Evolutionary conservation across 2,113 vertebrate species (phyloP).

Genomic region (Menura novaehollandiae): DNA sequence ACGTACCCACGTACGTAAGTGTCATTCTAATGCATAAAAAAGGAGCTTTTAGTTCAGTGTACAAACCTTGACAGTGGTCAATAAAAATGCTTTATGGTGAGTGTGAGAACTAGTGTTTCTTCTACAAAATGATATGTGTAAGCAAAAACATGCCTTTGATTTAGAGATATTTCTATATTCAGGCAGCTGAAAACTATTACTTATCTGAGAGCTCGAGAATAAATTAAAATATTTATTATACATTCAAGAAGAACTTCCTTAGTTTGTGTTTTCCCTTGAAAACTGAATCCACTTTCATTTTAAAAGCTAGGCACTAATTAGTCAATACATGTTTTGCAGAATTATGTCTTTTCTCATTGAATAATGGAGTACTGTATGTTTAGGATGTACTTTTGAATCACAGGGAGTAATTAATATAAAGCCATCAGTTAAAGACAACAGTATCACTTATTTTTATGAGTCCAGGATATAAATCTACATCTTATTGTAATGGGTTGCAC

Average conservation of each 20-base stretch:
- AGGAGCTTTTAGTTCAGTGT: neutral
- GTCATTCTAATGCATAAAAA: neutral
- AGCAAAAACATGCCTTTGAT: neutral
- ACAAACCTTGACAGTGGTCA: neutral
- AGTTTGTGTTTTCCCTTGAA: neutral
- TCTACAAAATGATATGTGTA: neutral
- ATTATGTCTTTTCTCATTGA: neutral
- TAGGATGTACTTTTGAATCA: neutral
- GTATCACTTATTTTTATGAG: neutral
- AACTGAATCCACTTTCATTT: neutral
- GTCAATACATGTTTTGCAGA: neutral
- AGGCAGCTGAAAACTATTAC: neutral
- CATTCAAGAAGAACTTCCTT: neutral
- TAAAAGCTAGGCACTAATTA: neutral
- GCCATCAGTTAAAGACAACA: neutral
- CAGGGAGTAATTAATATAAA: neutral
- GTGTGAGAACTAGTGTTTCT: neutral
- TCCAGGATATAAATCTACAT: neutral
- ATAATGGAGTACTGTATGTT: neutral
- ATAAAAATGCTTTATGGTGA: neutral
- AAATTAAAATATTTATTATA: neutral
- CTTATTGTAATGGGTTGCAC: neutral
- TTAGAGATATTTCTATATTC: neutral
- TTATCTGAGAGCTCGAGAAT: neutral
- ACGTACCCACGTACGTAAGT: too few species aligned